Evolutionary conservation across 2,888 invertebrate genomes (phyloP).

Genomic region (Sinohyriopsis cumingii): DNA sequence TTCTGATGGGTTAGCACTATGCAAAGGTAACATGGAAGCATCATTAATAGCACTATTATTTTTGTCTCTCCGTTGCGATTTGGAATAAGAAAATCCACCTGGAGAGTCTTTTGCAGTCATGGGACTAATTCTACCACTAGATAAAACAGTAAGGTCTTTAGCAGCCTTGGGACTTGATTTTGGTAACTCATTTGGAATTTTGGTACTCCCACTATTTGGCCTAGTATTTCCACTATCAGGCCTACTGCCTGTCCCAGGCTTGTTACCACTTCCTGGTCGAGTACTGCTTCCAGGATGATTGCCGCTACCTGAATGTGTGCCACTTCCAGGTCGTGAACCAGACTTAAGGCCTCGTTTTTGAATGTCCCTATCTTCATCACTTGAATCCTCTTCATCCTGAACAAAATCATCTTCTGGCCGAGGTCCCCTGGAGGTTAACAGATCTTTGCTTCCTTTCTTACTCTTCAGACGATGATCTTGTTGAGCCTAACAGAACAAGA

Average conservation of each 20-base stretch:
- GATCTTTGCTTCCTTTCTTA: constrained; percentile 7
- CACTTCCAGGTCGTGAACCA: constrained; percentile 51
- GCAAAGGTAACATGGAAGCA: constrained; percentile 4
- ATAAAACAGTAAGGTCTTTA: too few relatives aligned
- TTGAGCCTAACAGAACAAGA: too few relatives aligned
- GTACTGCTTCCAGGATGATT: constrained; percentile 28
- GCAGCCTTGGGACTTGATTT: constrained; percentile 8
- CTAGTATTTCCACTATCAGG: constrained; percentile 39
- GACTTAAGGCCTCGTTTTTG: constrained; percentile 13
- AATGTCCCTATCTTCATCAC: constrained; percentile 37
- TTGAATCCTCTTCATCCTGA: constrained; percentile 50
- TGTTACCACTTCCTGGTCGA: constrained; percentile 43
- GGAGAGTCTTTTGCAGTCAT: constrained; percentile 10
- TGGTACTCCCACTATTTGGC: constrained; percentile 21
- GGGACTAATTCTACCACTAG: constrained; percentile 11
- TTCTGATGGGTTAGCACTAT: constrained; percentile 4
- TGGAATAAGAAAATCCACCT: constrained; percentile 8
- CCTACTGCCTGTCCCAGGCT: constrained; percentile 34
- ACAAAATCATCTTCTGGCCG: constrained; percentile 62
- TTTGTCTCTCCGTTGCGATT: constrained; percentile 9
- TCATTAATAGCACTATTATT: background rate
- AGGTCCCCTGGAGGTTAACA: constrained; percentile 47
- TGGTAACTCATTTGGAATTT: constrained; percentile 15
- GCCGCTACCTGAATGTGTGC: constrained; percentile 39
- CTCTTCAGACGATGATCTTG: too few relatives aligned